phyloP scores from a whole-genome alignment of 2,113 vertebrate genomes.

The Bufo gargarizans region DNA sequence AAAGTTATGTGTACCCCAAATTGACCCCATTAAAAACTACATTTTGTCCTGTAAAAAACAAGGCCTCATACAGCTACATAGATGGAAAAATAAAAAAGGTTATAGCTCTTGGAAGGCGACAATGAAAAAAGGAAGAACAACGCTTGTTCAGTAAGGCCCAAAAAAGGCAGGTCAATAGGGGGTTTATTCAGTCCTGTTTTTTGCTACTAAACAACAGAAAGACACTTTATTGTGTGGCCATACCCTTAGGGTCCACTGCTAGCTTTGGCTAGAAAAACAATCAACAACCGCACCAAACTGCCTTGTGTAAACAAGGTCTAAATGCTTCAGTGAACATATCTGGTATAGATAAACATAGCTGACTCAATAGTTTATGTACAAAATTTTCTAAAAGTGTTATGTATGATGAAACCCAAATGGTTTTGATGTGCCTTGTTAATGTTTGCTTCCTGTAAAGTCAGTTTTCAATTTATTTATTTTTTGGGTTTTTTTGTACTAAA shows the following conservation, averaged over 20 bases:
- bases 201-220: no score
- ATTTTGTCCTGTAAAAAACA: no score
- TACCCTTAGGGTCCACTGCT: not conserved
- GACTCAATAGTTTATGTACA: not conserved
- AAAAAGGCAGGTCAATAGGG: no score
- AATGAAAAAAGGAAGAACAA: no score
- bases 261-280: not conserved
- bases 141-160: no score
- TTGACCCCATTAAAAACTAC: no score
- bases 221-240: not conserved
- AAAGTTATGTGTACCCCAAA: no score
- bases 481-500: not conserved
- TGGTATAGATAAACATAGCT: not conserved
- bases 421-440: not conserved
- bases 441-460: not conserved
- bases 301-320: not conserved
- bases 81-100: no score
- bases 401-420: not conserved
- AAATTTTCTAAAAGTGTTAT: not conserved
- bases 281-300: not conserved
- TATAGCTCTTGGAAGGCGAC: no score
- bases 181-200: no score
- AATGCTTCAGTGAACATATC: not conserved
- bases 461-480: not conserved
- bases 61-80: no score